Base-by-base conservation (phyloP, 2,797 vertebrate species). In the Gorsachius magnificus region DNA sequence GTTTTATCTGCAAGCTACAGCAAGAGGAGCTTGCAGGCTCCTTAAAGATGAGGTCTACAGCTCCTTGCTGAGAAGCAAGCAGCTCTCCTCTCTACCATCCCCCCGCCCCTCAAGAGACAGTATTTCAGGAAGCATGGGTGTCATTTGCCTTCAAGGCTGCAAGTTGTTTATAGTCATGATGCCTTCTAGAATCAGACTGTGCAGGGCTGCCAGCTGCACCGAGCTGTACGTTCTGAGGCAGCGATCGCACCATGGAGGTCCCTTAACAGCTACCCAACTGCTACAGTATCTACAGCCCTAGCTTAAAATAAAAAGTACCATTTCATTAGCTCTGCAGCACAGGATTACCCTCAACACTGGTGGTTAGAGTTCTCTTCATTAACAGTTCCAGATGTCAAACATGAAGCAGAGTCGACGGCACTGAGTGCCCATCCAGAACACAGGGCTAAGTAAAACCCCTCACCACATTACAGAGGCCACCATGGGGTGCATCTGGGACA, bases 401-500 rank as follows among this genome's bases (percentile, higher is more conserved):
- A 17, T 4, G 4, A 38, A 83, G 68, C 43, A 41, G 35, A 16
- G 58, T 0, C 35, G n/a, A 76, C 65, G 29, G 51, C 51, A 83
- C 22, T 0, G 0, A 66, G 54, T 8, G 5, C 8, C 29, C 24
- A 28, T 5, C 18, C 50, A 28, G 58, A 70, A 20, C 2, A 1
- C 29, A 68, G 48, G n/a, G 33, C 18, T 25, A 25, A 50, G 18
- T 14, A 26, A 60, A 60, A 33, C 33, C 69, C 48, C 45, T 58
- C 5, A 29, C 35, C 33, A 33, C 36, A 24, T 9, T 13, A 18
- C 1, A 4, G n/a, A 48, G 35, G 31, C 38, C 24, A n/a, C 33
- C 50, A 45, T 3, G 10, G 12, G 14, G 22, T 17, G 35, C 0
- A 0, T 35, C 13, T 16, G 9, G 7, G 12, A 54, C 58, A 89